These are phyloP conservation scores for Heterodera filipjevi DNA, from an alignment of 2,888 invertebrate species.

Conservation along the genomic window DNA sequence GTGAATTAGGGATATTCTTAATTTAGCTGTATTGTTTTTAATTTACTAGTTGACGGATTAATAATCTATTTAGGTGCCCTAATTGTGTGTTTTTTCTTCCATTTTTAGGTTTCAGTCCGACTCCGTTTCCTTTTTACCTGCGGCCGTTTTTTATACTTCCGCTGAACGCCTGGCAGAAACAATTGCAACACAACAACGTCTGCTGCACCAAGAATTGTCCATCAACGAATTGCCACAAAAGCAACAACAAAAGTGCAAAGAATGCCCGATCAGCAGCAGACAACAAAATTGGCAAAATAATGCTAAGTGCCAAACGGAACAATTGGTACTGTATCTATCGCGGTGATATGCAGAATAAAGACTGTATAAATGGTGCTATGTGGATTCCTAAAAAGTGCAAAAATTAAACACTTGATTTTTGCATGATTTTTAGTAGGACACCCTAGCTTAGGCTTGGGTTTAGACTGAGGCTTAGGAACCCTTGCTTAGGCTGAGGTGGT, in stretches of 20 bases:
- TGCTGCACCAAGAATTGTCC: conserved; percentile 25
- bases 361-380: too few species aligned
- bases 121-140: neutral
- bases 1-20: too few species aligned
- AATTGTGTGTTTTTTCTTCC: neutral
- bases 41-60: too few species aligned
- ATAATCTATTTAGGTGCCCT: neutral
- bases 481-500: too few species aligned
- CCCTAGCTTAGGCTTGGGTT: too few species aligned
- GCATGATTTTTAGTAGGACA: too few species aligned
- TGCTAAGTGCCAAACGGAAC: neutral
- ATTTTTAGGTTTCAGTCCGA: neutral
- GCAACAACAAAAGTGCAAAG: neutral
- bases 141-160: neutral
- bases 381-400: too few species aligned
- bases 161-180: conserved; percentile 25
- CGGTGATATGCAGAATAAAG: too few species aligned
- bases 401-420: too few species aligned
- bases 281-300: neutral
- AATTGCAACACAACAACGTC: conserved; percentile 13
- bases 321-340: too few species aligned
- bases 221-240: neutral
- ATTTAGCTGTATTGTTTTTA: too few species aligned
- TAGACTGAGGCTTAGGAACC: too few species aligned
- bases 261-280: neutral